These are phyloP conservation scores for Silurus meridionalis DNA, from an alignment of 2,113 vertebrate genomes.

Conservation along the genomic window DNA sequence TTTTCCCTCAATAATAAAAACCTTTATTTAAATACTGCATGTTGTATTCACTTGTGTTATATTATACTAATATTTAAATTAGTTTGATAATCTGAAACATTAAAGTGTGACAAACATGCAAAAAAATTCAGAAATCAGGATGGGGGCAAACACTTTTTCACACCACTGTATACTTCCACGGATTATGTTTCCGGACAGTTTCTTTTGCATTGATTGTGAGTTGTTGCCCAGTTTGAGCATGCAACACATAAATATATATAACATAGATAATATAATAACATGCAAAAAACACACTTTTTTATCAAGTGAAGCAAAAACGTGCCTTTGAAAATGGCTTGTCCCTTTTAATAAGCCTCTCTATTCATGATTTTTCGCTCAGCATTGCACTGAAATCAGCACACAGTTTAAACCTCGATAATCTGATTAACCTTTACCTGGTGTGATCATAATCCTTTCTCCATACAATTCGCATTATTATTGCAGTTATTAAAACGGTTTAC, in stretches of 20 bases:
- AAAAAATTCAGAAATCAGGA: no score
- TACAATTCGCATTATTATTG: neutral
- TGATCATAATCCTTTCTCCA: neutral
- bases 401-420: neutral
- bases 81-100: no score
- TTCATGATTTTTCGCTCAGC: neutral
- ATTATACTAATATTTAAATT: no score
- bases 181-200: no score
- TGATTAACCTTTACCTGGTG: neutral
- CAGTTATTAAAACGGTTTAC: neutral
- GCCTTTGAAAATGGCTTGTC: neutral
- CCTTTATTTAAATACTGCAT: no score
- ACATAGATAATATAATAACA: no score
- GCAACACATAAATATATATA: neutral
- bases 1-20: no score
- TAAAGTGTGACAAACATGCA: no score
- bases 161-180: no score
- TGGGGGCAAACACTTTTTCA: no score
- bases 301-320: neutral
- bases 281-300: neutral
- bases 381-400: neutral
- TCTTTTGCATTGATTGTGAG: no score
- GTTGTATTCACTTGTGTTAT: no score
- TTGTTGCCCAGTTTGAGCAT: neutral
- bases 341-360: neutral